Percentiles rank a stretch among this genome's conserved stretches.
Conservation (phyloP, 2,797 vertebrate genomes). For the Lophotriccus pileatus region DNA sequence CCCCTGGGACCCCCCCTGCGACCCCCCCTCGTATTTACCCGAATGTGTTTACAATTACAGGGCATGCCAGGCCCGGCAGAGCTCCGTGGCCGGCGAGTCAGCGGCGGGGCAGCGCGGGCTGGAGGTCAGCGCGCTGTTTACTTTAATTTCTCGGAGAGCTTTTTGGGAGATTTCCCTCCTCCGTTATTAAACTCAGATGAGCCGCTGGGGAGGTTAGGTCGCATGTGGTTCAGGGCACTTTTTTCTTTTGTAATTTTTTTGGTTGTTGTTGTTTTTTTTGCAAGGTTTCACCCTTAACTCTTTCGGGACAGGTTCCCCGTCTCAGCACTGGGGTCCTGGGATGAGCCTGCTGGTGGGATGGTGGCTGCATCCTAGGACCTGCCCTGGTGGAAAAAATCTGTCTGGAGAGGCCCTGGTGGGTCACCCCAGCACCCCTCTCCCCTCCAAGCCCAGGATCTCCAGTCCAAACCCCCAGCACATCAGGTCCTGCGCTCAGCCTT, state of each 20-base stretch:
- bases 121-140: constrained; percentile 65
- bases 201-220: constrained; percentile 57
- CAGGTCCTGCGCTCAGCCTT: neutral
- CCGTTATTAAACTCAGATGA: constrained; percentile 73
- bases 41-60: constrained; percentile 63
- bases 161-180: constrained; percentile 65
- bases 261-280: neutral
- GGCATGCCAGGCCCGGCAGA: neutral
- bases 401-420: neutral
- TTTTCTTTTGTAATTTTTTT: neutral
- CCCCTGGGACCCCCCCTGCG: fast-evolving
- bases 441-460: neutral
- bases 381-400: neutral
- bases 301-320: neutral
- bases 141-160: constrained; percentile 73
- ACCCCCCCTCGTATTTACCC: neutral
- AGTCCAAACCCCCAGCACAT: neutral
- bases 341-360: neutral
- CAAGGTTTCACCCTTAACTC: constrained; percentile 44
- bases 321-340: neutral
- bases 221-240: constrained; percentile 55
- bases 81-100: constrained; percentile 27
- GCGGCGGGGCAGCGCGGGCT: constrained; percentile 21
- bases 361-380: neutral
- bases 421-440: neutral